Conservation (phyloP, 2,797 vertebrate genomes). For the Esox masquinongy region DNA sequence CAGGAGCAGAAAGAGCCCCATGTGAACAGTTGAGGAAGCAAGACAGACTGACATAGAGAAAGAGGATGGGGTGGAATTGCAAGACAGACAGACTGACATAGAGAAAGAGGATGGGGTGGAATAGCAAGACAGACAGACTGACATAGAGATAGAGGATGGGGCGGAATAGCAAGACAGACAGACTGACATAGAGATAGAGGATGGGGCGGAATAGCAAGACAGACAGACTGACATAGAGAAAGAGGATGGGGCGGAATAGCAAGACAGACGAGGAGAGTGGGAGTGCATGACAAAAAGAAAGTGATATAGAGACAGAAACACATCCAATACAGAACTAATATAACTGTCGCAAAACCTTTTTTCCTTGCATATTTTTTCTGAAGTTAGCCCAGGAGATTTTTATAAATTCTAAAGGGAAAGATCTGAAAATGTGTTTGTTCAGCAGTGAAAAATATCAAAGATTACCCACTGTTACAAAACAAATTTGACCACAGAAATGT, state of each 20-base stretch:
- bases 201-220: not conserved
- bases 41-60: not conserved
- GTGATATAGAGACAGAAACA: not conserved
- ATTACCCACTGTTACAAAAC: conserved; percentile 34
- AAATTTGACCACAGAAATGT: conserved; percentile 39
- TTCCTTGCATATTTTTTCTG: not conserved
- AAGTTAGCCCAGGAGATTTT: conserved; percentile 16
- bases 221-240: not conserved
- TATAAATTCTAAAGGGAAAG: conserved; percentile 28
- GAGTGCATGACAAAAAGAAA: not conserved
- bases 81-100: not conserved
- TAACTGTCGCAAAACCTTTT: not conserved
- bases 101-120: not conserved
- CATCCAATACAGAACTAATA: not conserved
- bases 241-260: not conserved
- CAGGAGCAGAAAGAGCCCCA: conserved; percentile 2
- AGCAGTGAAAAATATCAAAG: conserved; percentile 42
- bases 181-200: not conserved
- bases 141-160: not conserved
- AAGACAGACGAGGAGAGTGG: not conserved
- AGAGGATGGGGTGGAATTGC: not conserved
- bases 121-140: not conserved
- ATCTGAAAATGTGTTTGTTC: conserved; percentile 55
- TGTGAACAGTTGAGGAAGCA: not conserved
- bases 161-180: not conserved